A percentile compares a stretch with the other conserved stretches of the same genome.
phyloP scores from a whole-genome alignment of 2,888 invertebrate species.

The Microplitis deprimator region DNA sequence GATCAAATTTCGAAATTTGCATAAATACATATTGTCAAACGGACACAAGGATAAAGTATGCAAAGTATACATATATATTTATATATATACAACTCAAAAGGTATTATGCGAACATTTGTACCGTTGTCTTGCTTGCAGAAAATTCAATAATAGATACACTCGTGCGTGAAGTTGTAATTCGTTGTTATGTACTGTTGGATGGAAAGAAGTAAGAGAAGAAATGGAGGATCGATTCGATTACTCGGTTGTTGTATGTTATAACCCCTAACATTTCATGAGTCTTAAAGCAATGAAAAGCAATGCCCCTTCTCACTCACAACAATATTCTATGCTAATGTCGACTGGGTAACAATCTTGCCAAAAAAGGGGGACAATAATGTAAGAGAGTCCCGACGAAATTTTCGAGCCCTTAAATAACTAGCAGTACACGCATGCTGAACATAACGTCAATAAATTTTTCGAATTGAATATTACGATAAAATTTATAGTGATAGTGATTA shows the following conservation, averaged over 20 bases:
- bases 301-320: constrained; percentile 49
- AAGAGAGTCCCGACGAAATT: constrained; percentile 12
- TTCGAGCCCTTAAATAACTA: constrained; percentile 41
- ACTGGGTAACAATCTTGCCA: constrained; percentile 60
- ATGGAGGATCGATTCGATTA: constrained; percentile 54
- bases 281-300: neutral
- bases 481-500: neutral
- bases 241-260: constrained; percentile 46
- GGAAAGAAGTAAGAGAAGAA: constrained; percentile 12
- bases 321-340: constrained; percentile 62
- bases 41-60: neutral
- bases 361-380: constrained; percentile 34
- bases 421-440: constrained; percentile 17
- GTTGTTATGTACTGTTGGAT: constrained; percentile 3
- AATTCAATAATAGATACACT: constrained; percentile 48
- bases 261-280: constrained; percentile 47
- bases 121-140: constrained; percentile 30
- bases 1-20: constrained; percentile 62
- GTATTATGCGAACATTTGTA: constrained; percentile 44
- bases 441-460: constrained; percentile 43
- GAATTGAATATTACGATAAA: constrained; percentile 48
- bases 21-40: constrained; percentile 56
- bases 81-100: constrained; percentile 42
- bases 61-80: neutral
- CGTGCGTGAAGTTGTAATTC: constrained; percentile 25